Evolutionary conservation across 2,888 invertebrate species (phyloP).

Genomic region (Tiphia femorata): DNA sequence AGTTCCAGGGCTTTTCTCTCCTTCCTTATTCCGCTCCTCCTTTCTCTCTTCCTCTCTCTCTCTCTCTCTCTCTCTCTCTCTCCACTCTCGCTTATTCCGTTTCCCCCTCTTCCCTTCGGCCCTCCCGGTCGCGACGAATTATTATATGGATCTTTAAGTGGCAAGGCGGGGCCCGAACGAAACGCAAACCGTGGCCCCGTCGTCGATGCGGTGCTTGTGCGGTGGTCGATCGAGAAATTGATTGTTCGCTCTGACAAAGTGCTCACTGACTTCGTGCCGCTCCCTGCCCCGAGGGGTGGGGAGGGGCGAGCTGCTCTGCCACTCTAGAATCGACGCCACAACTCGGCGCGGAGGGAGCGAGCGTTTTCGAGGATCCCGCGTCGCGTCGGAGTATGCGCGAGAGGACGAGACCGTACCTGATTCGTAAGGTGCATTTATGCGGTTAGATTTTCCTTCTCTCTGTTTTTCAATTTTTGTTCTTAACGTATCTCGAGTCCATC

Average conservation of each 20-base stretch:
- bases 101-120: conserved; percentile 15
- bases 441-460: no score
- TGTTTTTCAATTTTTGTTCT: no score
- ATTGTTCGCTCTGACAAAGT: conserved; percentile 63
- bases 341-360: no score
- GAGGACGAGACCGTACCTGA: no score
- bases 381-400: no score
- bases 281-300: neutral
- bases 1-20: conserved; percentile 3
- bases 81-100: neutral
- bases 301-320: neutral
- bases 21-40: conserved; percentile 1
- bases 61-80: conserved; percentile 1
- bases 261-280: conserved; percentile 54
- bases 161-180: conserved; percentile 22
- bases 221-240: conserved; percentile 56
- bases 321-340: no score
- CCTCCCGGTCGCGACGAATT: conserved; percentile 38
- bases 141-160: conserved; percentile 46
- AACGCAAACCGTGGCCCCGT: neutral
- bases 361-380: no score
- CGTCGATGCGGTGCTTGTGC: conserved; percentile 12
- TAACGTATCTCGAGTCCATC: no score
- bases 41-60: neutral
- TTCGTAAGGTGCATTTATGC: no score